phyloP scores from a whole-genome alignment of 2,888 invertebrate species.

The Neocrepidodera transversa region DNA sequence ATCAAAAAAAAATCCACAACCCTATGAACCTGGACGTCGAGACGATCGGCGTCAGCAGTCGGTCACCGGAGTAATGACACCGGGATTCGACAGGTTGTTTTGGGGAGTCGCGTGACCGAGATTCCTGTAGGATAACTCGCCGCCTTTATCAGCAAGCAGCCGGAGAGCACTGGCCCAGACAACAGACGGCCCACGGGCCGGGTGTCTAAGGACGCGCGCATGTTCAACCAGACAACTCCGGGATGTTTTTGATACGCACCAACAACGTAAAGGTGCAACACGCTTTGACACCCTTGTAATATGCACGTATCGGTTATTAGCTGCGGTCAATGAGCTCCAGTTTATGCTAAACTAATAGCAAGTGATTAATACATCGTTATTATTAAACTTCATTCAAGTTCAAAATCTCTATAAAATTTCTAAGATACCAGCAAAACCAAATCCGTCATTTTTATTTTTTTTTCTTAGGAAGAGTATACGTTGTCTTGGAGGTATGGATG shows the following conservation, averaged over 20 bases:
- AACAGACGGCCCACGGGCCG: constrained; percentile 35
- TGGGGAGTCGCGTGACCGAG: constrained; percentile 28
- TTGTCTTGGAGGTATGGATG: too few relatives aligned
- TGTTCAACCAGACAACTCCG: constrained; percentile 34
- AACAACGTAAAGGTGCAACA: constrained; percentile 18
- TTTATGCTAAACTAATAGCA: too few relatives aligned
- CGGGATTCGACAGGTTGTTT: constrained; percentile 40
- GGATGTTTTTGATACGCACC: constrained; percentile 26
- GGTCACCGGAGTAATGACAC: constrained; percentile 29
- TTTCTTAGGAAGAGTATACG: too few relatives aligned
- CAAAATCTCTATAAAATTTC: too few relatives aligned
- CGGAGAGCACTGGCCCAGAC: constrained; percentile 50
- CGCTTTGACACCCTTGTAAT: constrained; percentile 6
- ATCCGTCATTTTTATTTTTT: too few relatives aligned
- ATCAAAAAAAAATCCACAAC: neutral
- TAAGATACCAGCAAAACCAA: too few relatives aligned
- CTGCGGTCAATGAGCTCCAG: constrained; percentile 14
- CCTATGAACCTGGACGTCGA: neutral
- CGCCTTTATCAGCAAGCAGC: constrained; percentile 42
- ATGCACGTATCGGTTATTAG: constrained; percentile 7
- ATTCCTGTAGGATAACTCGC: constrained; percentile 17
- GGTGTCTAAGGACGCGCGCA: constrained; percentile 44
- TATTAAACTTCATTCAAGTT: too few relatives aligned
- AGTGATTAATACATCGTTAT: too few relatives aligned
- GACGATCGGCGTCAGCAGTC: constrained; percentile 15